Conservation (phyloP, 2,113 vertebrate species). For the Girardinichthys multiradiatus region DNA sequence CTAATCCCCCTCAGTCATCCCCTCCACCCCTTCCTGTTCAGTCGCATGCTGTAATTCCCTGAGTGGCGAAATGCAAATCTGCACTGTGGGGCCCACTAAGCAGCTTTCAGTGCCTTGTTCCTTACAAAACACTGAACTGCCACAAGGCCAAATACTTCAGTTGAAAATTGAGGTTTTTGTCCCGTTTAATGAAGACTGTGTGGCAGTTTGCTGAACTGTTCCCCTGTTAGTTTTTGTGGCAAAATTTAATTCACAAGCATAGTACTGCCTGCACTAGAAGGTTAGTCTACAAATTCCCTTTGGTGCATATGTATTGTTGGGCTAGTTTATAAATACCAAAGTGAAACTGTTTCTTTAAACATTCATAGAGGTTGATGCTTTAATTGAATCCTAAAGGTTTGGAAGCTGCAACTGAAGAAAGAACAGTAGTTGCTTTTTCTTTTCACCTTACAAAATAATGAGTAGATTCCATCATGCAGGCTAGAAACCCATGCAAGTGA, state of each 20-base stretch:
- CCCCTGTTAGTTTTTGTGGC: background rate
- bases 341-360: background rate
- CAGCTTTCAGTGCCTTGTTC: conserved; percentile 71
- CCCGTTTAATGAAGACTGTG: conserved; percentile 11
- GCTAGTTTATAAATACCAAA: background rate
- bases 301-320: background rate
- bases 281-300: conserved; percentile 16
- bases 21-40: conserved; percentile 68
- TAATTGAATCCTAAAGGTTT: conserved; percentile 20
- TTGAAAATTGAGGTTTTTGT: conserved; percentile 17
- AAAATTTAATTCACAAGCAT: conserved; percentile 9
- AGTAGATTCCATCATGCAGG: conserved; percentile 3
- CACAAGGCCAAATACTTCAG: conserved; percentile 37
- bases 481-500: conserved; percentile 14
- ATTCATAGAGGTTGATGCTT: conserved; percentile 1
- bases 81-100: conserved; percentile 74
- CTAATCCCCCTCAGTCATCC: conserved; percentile 76
- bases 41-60: conserved; percentile 74
- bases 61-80: conserved; percentile 79
- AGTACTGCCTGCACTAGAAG: conserved; percentile 2
- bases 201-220: conserved; percentile 20
- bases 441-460: conserved; percentile 7
- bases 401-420: background rate
- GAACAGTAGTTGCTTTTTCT: background rate
- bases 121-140: conserved; percentile 59